A percentile compares a stretch with the other conserved stretches of the same genome.
These are phyloP conservation scores for Ischnus inquisitorius DNA, from an alignment of 2,888 invertebrate species.

Conservation along the genomic window DNA sequence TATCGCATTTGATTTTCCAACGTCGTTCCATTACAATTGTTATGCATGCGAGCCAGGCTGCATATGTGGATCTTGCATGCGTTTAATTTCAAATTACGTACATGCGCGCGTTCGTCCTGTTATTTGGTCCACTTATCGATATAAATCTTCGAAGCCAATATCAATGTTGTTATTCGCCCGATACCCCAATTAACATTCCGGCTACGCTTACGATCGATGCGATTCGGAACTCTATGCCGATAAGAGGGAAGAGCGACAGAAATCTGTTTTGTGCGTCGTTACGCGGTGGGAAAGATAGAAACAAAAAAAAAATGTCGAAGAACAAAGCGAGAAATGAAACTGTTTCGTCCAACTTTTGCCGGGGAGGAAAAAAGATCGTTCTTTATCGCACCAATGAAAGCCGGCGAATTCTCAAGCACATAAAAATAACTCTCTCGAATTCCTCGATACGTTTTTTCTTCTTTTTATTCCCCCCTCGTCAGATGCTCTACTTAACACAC, in stretches of 20 bases:
- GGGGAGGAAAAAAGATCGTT: slow-evolving; percentile 8
- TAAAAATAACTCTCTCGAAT: slow-evolving; percentile 57
- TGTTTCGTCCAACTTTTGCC: slow-evolving; percentile 21
- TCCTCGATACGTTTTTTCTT: slow-evolving; percentile 56
- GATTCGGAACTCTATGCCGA: too few relatives aligned
- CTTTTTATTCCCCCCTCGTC: slow-evolving; percentile 59
- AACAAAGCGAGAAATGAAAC: not conserved
- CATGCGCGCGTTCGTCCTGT: too few relatives aligned
- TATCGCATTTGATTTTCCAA: slow-evolving; percentile 84
- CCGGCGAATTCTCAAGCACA: slow-evolving; percentile 50
- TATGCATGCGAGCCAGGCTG: slow-evolving; percentile 75
- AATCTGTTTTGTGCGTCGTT: too few relatives aligned
- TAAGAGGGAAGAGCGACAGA: not conserved
- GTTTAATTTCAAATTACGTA: not conserved
- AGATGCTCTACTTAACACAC: slow-evolving; percentile 71
- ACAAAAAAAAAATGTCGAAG: not conserved
- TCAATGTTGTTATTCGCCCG: too few relatives aligned
- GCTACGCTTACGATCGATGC: too few relatives aligned
- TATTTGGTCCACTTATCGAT: too few relatives aligned
- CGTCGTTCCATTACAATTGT: slow-evolving; percentile 80
- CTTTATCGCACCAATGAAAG: slow-evolving; percentile 31
- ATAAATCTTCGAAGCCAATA: too few relatives aligned
- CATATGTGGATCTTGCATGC: not conserved
- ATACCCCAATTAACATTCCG: too few relatives aligned
- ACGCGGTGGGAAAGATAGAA: not conserved